Evolutionary conservation across 2,888 invertebrate species (phyloP).

Genomic region (Caenorhabditis sinica): DNA sequence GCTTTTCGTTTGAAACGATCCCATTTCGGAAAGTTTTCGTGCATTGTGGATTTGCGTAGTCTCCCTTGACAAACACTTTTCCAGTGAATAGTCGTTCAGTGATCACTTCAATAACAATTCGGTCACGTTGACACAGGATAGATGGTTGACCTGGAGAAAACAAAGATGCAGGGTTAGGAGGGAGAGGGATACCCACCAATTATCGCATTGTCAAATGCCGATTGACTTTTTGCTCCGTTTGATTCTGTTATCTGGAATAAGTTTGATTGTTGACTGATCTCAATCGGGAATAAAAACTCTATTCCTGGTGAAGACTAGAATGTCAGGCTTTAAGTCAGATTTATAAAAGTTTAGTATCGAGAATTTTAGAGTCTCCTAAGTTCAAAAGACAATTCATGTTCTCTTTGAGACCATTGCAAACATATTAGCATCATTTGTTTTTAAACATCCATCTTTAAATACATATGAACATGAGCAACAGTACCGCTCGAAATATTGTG

Average conservation of each 20-base stretch:
- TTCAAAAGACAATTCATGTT: too few species aligned
- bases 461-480: too few species aligned
- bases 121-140: constrained; percentile 78
- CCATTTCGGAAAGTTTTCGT: constrained; percentile 56
- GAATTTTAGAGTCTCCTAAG: too few species aligned
- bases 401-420: too few species aligned
- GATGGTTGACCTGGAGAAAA: constrained; percentile 64
- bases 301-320: too few species aligned
- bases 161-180: constrained; percentile 1
- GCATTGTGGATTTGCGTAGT: constrained; percentile 77
- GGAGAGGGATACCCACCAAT: constrained; percentile 47
- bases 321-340: too few species aligned
- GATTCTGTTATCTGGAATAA: constrained; percentile 21
- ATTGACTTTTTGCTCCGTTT: constrained; percentile 34
- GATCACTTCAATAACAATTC: constrained; percentile 77
- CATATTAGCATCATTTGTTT: too few species aligned
- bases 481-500: too few species aligned
- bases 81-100: constrained; percentile 78
- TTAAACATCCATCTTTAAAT: too few species aligned
- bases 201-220: constrained; percentile 58
- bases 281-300: too few species aligned
- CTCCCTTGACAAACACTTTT: constrained; percentile 81
- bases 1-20: constrained; percentile 16
- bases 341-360: too few species aligned
- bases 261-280: not conserved